These are phyloP conservation scores for Uropsilus gracilis DNA, from an alignment of 2,113 vertebrate genomes.

Conservation along the genomic window DNA sequence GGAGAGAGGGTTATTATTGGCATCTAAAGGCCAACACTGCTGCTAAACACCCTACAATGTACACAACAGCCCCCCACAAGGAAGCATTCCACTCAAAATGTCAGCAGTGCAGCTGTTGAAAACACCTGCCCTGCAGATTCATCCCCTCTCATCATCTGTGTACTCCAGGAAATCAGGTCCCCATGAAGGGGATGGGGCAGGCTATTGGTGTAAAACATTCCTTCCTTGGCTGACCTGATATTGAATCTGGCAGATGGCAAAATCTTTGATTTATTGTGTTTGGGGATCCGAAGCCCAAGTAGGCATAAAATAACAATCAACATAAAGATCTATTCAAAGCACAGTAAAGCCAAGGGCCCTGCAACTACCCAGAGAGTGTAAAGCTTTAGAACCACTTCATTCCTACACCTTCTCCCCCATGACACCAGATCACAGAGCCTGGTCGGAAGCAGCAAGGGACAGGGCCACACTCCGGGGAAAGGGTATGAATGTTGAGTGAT, in stretches of 20 bases:
- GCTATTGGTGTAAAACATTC: background rate
- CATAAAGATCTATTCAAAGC: background rate
- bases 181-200: background rate
- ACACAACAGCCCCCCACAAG: background rate
- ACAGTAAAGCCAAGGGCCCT: background rate
- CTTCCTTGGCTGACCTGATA: background rate
- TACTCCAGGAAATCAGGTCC: background rate
- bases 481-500: background rate
- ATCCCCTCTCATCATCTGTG: rapidly evolving
- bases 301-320: background rate
- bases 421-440: background rate
- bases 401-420: rapidly evolving
- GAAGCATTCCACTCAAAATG: background rate
- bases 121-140: background rate
- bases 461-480: background rate
- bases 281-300: background rate
- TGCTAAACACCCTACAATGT: background rate
- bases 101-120: background rate
- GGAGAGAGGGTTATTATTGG: background rate
- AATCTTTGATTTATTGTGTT: background rate
- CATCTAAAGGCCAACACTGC: background rate
- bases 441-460: background rate
- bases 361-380: background rate
- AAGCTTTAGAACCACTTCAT: background rate
- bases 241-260: background rate